These are phyloP conservation scores for Acridotheres tristis DNA, from an alignment of 2,797 vertebrate species.

Conservation along the genomic window DNA sequence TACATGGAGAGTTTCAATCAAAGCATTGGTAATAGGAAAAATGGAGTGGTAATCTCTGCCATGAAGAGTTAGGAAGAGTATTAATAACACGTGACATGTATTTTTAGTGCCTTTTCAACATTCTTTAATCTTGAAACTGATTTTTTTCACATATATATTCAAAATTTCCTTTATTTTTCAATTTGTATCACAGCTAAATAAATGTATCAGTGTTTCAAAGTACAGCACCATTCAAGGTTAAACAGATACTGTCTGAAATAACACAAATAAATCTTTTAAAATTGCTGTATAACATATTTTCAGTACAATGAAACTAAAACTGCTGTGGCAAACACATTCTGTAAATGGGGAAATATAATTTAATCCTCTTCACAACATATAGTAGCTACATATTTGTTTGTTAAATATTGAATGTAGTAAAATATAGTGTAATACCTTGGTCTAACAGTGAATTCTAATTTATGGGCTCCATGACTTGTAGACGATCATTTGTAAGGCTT, in stretches of 20 bases:
- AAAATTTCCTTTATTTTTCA: background rate
- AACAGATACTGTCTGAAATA: background rate
- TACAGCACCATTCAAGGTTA: background rate
- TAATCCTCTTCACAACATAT: background rate
- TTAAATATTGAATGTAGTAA: background rate
- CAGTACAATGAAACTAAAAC: background rate
- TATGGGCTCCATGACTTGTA: background rate
- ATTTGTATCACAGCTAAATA: background rate
- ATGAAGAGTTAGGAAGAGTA: background rate
- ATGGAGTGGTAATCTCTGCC: background rate
- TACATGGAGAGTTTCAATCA: background rate
- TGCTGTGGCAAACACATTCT: background rate
- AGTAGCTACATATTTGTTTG: background rate
- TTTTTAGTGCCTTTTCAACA: background rate
- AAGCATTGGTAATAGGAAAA: background rate
- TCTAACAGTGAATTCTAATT: background rate
- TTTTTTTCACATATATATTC: background rate
- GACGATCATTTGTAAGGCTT: background rate
- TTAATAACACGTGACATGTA: background rate
- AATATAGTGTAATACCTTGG: background rate
- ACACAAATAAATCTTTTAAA: background rate
- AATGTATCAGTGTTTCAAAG: background rate
- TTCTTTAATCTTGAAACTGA: background rate
- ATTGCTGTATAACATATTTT: background rate
- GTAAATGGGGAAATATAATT: background rate